These are phyloP conservation scores for Neoniphon sammara DNA, from an alignment of 2,797 vertebrate genomes.

Conservation along the genomic window DNA sequence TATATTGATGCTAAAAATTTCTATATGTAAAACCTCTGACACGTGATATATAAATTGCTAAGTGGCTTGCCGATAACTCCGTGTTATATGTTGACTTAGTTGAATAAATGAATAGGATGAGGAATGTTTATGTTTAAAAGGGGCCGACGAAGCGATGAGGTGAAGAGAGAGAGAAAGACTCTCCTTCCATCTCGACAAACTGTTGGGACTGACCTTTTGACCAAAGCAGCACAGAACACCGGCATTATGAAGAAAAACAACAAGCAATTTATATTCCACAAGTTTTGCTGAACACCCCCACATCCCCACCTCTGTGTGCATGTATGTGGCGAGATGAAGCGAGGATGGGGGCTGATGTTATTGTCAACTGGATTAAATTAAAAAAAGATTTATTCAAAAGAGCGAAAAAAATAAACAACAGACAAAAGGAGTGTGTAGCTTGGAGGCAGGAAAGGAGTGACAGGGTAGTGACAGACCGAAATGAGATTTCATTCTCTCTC, in stretches of 20 bases:
- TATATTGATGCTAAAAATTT: too few relatives aligned
- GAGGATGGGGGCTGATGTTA: conserved; percentile 53
- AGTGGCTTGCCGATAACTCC: too few relatives aligned
- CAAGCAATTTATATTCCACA: conserved; percentile 71
- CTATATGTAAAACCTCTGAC: too few relatives aligned
- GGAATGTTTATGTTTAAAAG: conserved; percentile 9
- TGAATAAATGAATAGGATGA: not conserved
- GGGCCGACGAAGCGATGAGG: not conserved
- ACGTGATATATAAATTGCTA: too few relatives aligned
- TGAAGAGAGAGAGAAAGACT: not conserved
- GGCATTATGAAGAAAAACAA: conserved; percentile 53
- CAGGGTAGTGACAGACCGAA: conserved; percentile 67
- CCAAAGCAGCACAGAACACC: conserved; percentile 15
- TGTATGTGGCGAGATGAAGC: conserved; percentile 35
- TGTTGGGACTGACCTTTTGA: conserved; percentile 50
- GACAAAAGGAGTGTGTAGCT: conserved; percentile 60
- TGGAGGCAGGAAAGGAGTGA: conserved; percentile 60
- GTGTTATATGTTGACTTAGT: too few relatives aligned
- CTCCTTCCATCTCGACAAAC: conserved; percentile 8
- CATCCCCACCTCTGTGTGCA: conserved; percentile 52
- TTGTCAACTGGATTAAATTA: conserved; percentile 65
- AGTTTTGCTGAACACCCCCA: conserved; percentile 66
- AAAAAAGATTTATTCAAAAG: conserved; percentile 68
- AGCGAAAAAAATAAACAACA: conserved; percentile 54
- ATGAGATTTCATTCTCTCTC: conserved; percentile 59